Base-by-base conservation (phyloP, 2,797 vertebrate genomes). In the Rhinatrema bivittatum region DNA sequence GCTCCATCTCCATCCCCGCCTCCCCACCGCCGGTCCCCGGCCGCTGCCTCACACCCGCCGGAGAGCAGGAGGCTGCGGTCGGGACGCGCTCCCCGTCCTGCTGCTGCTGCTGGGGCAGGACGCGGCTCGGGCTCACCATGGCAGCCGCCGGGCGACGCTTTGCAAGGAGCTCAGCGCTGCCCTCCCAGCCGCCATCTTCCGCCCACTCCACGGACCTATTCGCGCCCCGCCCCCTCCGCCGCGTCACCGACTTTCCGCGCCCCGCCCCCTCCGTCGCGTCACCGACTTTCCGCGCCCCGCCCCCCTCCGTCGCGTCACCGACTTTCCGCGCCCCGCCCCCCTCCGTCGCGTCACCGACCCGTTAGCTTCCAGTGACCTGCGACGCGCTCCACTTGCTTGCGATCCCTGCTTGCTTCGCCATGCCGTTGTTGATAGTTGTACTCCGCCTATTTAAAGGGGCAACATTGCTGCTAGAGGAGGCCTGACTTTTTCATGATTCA, bases 1-100 rank as follows among this genome's bases (percentile, higher is more conserved):
- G 87, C 61, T 70, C 70, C 62, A 65, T 62, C 61, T 68, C 58
- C 7, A 68, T 55, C 28, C 61, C 53, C 47, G 32, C 42, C 60
- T 62, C 53, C 50, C 49, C 29, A 42, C 18, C 20, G 38, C n/a
- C n/a, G n/a, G n/a, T n/a, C n/a, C n/a, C n/a, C n/a, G n/a, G n/a
- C n/a, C n/a, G n/a, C n/a, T n/a, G n/a, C 40, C 10, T 6, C 44
- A 21, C 40, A 28, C 50, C 36, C 7, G 53, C 54, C 3, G 50
- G 13, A 36, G 25, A n/a, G n/a, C n/a, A n/a, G n/a, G n/a, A n/a
- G n/a, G n/a, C n/a, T n/a, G 35, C 44, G 4, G 40, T 59, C 62
- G 33, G 62, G 60, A 31, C 39, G 21, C 25, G 33, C 20, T 26
- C 39, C 12, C 31, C 34, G 23, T 47, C 50, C 10, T 28, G 39